phyloP scores from a whole-genome alignment of 1,140 invertebrate species.

The Drosophila ambigua region DNA sequence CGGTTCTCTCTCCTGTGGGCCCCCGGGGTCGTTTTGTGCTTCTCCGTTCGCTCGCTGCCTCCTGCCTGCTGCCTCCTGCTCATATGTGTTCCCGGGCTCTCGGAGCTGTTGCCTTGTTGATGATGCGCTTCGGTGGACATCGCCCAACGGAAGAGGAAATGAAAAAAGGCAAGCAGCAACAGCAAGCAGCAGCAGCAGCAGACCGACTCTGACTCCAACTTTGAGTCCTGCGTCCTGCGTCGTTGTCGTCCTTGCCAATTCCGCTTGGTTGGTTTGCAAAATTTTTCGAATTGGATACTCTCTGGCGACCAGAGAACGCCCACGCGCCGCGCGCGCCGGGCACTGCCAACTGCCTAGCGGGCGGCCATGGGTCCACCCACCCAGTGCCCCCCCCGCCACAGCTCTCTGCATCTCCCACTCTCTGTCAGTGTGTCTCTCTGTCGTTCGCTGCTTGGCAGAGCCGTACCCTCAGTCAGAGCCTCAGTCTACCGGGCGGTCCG shows the following conservation, averaged over 20 bases:
- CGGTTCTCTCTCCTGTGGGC: neutral
- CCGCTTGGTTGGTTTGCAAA: constrained; percentile 76
- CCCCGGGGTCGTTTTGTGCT: neutral
- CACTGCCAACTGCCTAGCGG: constrained; percentile 51
- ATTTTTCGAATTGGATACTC: constrained; percentile 79
- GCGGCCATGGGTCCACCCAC: constrained; percentile 21
- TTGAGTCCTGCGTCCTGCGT: constrained; percentile 3
- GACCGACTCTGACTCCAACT: neutral
- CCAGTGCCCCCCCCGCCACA: neutral
- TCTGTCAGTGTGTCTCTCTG: constrained; percentile 15
- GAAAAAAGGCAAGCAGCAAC: constrained; percentile 62
- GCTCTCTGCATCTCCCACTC: neutral
- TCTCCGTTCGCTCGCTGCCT: neutral
- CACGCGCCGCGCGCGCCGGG: constrained; percentile 36
- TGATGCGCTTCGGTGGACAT: constrained; percentile 75
- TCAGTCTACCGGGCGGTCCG: too few relatives aligned
- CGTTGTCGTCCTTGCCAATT: constrained; percentile 55
- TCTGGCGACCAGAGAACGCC: constrained; percentile 53
- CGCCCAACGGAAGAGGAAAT: constrained; percentile 77
- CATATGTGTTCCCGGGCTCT: constrained; percentile 37
- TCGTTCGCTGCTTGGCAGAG: constrained; percentile 1
- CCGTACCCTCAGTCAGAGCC: too few relatives aligned
- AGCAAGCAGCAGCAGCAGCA: constrained; percentile 2
- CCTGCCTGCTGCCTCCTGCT: constrained; percentile 54
- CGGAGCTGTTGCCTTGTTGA: constrained; percentile 51